These are phyloP conservation scores for Hesperia comma DNA, from an alignment of 2,888 invertebrate species.

Conservation along the genomic window DNA sequence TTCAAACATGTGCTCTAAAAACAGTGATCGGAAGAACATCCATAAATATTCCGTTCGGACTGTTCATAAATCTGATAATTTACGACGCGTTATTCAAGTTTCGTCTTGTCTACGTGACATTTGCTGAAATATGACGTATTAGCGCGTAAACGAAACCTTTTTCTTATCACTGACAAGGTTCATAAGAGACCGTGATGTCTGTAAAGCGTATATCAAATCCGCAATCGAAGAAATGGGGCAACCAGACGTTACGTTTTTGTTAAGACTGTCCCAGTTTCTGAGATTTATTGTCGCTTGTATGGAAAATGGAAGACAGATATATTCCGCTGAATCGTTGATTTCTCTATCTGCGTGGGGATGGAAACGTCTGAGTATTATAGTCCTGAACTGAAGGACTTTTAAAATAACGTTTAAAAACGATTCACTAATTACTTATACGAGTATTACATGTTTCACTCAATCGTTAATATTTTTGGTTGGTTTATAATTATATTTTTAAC, in stretches of 20 bases:
- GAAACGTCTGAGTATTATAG: constrained; percentile 28
- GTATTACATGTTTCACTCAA: too few relatives aligned
- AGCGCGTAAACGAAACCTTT: constrained; percentile 27
- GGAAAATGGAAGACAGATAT: constrained; percentile 36
- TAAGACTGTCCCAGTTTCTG: constrained; percentile 33
- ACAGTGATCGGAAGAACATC: not conserved
- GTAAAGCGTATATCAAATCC: constrained; percentile 56
- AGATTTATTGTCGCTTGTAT: constrained; percentile 36
- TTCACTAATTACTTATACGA: too few relatives aligned
- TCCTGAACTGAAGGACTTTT: constrained; percentile 22
- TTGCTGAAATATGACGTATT: constrained; percentile 15
- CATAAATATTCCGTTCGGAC: not conserved
- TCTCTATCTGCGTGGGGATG: constrained; percentile 29
- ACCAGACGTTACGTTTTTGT: constrained; percentile 35
- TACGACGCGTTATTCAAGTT: constrained; percentile 9
- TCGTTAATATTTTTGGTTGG: too few relatives aligned
- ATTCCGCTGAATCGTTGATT: constrained; percentile 34
- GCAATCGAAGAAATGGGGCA: constrained; percentile 48
- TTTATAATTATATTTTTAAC: too few relatives aligned
- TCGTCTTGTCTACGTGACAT: constrained; percentile 3
- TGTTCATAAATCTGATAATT: constrained; percentile 2
- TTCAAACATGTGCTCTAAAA: too few relatives aligned
- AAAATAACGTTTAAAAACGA: constrained; percentile 10
- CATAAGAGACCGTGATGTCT: constrained; percentile 47
- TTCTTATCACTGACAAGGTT: constrained; percentile 39